Base-by-base conservation (phyloP, 2,888 invertebrate genomes). In the Himalopsyche japonica region DNA sequence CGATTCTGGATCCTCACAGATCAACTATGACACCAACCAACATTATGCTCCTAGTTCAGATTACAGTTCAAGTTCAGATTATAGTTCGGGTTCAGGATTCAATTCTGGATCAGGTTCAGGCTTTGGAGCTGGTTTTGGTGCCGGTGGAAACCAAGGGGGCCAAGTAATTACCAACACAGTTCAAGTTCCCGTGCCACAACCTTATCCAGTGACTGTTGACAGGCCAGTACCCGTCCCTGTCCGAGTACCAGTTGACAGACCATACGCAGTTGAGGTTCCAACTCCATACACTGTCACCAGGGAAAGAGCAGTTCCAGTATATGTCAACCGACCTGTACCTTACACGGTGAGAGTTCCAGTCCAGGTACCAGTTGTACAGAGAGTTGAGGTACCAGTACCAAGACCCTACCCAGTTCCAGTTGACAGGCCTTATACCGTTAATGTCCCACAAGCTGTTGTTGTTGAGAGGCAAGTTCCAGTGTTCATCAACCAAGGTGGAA, bases 341-440 rank as follows among this genome's bases (percentile, higher is more conserved):
- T 86, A 86, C 70, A 85, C 86, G 24, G 85, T 86, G 6, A 86
- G 85, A 49, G 86, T 86, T 6, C 85, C 86, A 10, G 81, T 85
- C 4, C 64, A 83, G 43, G 82, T 86, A 12, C 85, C 86, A 27
- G 86, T 86, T 4, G 77, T 86, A 0, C 84, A 85, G 47, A 86
- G 80, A 79, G 86, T 86, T n/a, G 86, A 86, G 78, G 86, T 86
- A 24, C 86, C 82, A n/a, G 85, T 86, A 12, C 84, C 84, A 37
- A 90, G 89, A 82, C 92, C 94, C 76, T 91, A 92, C 90, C 90
- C 92, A 0, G 92, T 92, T 8, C 87, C 93, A 83, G 91, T 94
- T 81, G 91, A 92, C 89, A 89, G 89, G 89, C 90, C 91, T 87
- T 89, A 93, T 81, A 90, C 93, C 70, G 91, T 93, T 77, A 90